A percentile compares a stretch with the other conserved stretches of the same genome.
These are phyloP conservation scores for Notocelia uddmanniana DNA, from an alignment of 2,888 invertebrate genomes.

Conservation along the genomic window DNA sequence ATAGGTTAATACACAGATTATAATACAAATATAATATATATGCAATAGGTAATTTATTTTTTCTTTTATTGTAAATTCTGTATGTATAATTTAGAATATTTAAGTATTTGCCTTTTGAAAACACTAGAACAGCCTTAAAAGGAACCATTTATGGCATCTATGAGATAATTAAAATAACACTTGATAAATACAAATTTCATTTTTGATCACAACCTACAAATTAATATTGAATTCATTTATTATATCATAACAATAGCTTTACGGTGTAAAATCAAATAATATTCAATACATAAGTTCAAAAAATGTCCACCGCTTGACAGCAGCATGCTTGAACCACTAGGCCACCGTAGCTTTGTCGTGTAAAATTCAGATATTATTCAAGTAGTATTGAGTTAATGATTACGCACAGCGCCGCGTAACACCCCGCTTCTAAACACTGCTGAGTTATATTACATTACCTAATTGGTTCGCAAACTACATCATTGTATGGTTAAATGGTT, in stretches of 20 bases:
- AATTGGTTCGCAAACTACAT: no score
- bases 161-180: slow-evolving; percentile 1
- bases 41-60: slow-evolving; percentile 22
- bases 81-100: slow-evolving; percentile 24
- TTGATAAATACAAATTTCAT: neutral
- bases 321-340: no score
- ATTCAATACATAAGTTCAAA: no score
- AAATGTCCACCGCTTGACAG: no score
- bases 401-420: no score
- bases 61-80: slow-evolving; percentile 16
- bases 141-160: slow-evolving; percentile 19
- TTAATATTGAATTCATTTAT: neutral
- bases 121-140: neutral
- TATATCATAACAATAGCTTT: neutral
- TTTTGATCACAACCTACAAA: slow-evolving; percentile 17
- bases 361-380: no score
- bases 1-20: neutral
- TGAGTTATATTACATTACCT: no score
- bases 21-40: slow-evolving; percentile 9
- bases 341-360: no score
- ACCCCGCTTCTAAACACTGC: no score
- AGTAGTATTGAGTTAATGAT: no score
- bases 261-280: no score
- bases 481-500: no score
- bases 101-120: neutral